phyloP scores from a whole-genome alignment of 2,113 vertebrate genomes.

The Blennius ocellaris region DNA sequence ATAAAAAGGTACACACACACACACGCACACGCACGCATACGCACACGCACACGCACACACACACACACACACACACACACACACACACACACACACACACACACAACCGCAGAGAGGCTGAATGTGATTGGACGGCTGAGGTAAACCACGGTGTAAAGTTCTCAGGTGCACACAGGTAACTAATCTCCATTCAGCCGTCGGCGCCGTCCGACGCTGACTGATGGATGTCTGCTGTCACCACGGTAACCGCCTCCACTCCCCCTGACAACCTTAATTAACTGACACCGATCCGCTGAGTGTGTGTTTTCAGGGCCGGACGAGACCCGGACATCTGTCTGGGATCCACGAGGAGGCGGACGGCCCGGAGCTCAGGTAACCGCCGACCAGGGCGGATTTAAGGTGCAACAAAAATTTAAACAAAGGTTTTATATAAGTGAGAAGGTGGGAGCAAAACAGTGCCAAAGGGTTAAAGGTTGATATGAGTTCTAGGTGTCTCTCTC shows the following conservation, averaged over 20 bases:
- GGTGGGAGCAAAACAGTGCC: no score
- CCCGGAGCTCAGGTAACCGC: conserved; percentile 62
- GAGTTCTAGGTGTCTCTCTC: no score
- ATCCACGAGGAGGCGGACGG: conserved; percentile 66
- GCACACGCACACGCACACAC: no score
- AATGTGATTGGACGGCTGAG: neutral
- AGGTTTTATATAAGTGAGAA: no score
- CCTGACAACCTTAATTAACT: conserved; percentile 67
- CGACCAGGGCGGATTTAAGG: no score
- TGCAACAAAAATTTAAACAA: no score
- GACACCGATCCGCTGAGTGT: conserved; percentile 54
- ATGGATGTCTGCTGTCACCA: conserved; percentile 60
- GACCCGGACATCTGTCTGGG: conserved; percentile 55
- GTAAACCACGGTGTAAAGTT: conserved; percentile 29
- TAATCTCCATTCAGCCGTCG: conserved; percentile 41
- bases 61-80: no score
- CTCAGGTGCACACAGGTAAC: conserved; percentile 20
- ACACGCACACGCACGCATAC: no score
- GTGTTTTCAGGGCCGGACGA: conserved; percentile 41
- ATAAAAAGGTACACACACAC: no score
- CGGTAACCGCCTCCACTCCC: conserved; percentile 37
- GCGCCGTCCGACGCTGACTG: conserved; percentile 15
- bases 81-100: no score
- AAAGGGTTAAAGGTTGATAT: no score
- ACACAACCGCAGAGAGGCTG: no score